Base-by-base conservation (phyloP, 2,113 vertebrate genomes). In the Bubo scandiacus region DNA sequence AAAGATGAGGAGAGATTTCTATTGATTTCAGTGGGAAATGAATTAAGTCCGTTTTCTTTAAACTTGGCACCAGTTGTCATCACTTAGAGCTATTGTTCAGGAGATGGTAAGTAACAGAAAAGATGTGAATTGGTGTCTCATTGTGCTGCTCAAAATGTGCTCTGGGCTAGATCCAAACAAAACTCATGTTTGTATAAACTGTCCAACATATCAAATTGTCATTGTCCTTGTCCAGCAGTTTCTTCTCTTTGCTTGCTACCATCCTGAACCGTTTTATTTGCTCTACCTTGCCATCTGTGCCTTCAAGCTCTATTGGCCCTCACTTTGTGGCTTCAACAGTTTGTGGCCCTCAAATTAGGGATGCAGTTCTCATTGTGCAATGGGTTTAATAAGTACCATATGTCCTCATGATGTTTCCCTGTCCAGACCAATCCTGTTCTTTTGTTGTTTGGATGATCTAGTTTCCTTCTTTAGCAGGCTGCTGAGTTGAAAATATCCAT, bases 401-500 rank as follows among this genome's bases (percentile, higher is more conserved):
- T 66, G 63, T 68, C 51, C 78, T 65, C 21, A 7, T 10, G 49
- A 40, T 72, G 40, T 62, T 91, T 77, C 70, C 61, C n/a, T 81
- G 93, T 78, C 87, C 84, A 88, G 70, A 22, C 43, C 32, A 30
- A 23, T 61, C n/a, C 84, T 74, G 34, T 72, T 62, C 38, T 94
- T 93, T 61, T 67, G 36, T 62, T 91, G 57, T 49, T 90, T 83
- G 58, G 62, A 54, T 93, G 86, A 49, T 95, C 57, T 63, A 63
- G 68, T 55, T 95, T 90, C 90, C 74, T 87, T 73, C 73, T 96
- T 95, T 78, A 92, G 77, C 87, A 97, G 95, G 55, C 79, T 96
- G 89, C 77, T 62, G 90, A 97, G 94, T 58, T 97, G 97, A 94
- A 97, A 93, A 92, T 61, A 82, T 81, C 73, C 80, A 63, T 8